Evolutionary conservation across 2,797 vertebrate genomes (phyloP), one percentile per base, ranked within the genome.

Genomic region (Paramormyrops hopkinsi): DNA sequence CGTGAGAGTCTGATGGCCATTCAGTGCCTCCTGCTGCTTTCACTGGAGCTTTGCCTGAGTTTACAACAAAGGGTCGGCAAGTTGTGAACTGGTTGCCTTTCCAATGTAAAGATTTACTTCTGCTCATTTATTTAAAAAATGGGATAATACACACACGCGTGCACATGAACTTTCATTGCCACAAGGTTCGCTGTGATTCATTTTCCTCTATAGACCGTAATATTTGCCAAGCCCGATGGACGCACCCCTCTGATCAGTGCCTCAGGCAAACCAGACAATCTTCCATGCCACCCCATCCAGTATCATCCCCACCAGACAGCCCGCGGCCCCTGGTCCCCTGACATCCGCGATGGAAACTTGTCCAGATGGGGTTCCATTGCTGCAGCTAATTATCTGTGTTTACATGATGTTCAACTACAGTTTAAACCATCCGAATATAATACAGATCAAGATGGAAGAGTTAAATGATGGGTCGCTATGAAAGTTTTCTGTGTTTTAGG

Each of bases 381-480:
- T 73, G 19, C 44, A 88, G 59, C 87, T 65, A 88, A 82, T 88
- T 82, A 46, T 29, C 51, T 53, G 54, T 84, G 76, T 59, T 84
- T 89, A 59, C 25, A 84, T 56, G 37, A 82, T 65, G 79, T 25
- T 84, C 50, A 84, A 37, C 73, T 44, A 53, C 3, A 54, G 73
- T 89, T 82, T 88, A 50, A 19, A 82, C 69, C 19, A 82, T 19
- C 11, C 29, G 14, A 37, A 82, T 88, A 4, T n/a, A 53, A 82
- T 82, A 79, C 19, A 56, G 19, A 82, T 79, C 48, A 88, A 37
- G 76, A 76, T 25, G 69, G 88, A 22, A 79, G 12, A 79, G 25
- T n/a, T 84, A 33, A 44, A 88, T 37, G 22, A 89, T 25, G 53
- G 79, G 7, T 46, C 7, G 1, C 5, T 73, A 25, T 54, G 2